phyloP scores from a whole-genome alignment of 2,113 vertebrate genomes.

The Arizona elegans region DNA sequence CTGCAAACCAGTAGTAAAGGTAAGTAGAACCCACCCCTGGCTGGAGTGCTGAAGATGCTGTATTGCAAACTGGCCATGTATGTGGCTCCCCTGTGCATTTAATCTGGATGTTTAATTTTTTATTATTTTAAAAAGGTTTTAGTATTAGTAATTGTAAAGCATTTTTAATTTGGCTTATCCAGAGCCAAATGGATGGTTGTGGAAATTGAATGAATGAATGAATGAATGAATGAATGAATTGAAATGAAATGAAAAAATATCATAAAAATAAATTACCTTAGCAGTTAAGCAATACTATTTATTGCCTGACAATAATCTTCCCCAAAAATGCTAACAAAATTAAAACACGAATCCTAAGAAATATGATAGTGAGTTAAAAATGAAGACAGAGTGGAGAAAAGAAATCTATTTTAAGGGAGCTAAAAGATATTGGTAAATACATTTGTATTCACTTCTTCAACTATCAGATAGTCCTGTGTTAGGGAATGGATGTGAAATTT shows the following conservation, averaged over 20 bases:
- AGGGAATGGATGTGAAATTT: not conserved
- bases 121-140: not conserved
- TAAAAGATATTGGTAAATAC: not conserved
- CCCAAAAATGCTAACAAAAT: not conserved
- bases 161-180: too few species aligned
- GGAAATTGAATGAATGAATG: too few species aligned
- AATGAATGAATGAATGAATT: too few species aligned
- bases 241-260: too few species aligned
- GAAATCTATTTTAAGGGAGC: not conserved
- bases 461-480: not conserved
- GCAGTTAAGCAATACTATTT: not conserved
- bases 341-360: not conserved
- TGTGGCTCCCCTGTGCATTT: not conserved
- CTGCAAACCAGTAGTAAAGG: too few species aligned
- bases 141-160: not conserved
- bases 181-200: too few species aligned
- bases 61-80: not conserved
- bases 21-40: too few species aligned
- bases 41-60: not conserved
- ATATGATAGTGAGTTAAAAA: not conserved
- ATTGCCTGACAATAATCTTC: not conserved
- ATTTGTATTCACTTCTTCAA: not conserved
- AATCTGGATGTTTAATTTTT: not conserved
- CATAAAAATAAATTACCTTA: not conserved
- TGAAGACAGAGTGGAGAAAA: not conserved